A percentile compares a stretch with the other conserved stretches of the same genome.
These are phyloP conservation scores for Anoplius nigerrimus DNA, from an alignment of 2,888 invertebrate genomes.

Conservation along the genomic window DNA sequence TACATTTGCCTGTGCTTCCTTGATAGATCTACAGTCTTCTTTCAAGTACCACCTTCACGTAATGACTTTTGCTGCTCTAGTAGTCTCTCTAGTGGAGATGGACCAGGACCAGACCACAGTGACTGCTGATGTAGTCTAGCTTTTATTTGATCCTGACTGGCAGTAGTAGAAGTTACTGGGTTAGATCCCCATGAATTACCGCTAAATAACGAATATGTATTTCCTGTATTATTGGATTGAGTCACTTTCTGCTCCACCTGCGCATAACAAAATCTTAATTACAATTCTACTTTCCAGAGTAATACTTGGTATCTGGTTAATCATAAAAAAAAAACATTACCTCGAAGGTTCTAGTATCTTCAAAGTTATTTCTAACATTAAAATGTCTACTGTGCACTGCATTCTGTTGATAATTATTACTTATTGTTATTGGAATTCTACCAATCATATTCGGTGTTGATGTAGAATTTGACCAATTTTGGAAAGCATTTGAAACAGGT, in stretches of 20 bases:
- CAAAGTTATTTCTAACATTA: constrained; percentile 56
- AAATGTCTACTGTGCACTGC: constrained; percentile 53
- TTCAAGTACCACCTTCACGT: constrained; percentile 74
- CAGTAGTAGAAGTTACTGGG: constrained; percentile 54
- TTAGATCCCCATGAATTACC: constrained; percentile 66
- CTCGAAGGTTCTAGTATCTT: constrained; percentile 60
- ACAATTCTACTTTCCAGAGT: not conserved
- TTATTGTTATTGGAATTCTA: constrained; percentile 54
- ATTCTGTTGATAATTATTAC: constrained; percentile 62
- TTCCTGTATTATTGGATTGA: constrained; percentile 68
- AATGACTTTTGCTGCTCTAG: constrained; percentile 87
- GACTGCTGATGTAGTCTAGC: constrained; percentile 77
- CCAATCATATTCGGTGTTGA: constrained; percentile 49
- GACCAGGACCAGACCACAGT: constrained; percentile 86
- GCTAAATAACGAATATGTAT: constrained; percentile 79
- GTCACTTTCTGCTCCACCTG: constrained; percentile 73
- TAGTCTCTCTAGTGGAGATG: constrained; percentile 86
- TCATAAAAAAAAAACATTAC: constrained; percentile 44
- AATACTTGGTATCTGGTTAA: not conserved
- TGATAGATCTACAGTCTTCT: constrained; percentile 48
- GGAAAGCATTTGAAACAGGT: constrained; percentile 55
- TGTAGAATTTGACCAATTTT: constrained; percentile 63
- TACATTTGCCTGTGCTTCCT: constrained; percentile 54
- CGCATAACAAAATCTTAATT: constrained; percentile 6
- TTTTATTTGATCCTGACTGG: constrained; percentile 64